Conservation (phyloP, 2,888 invertebrate species). For the Miltochrista miniata region DNA sequence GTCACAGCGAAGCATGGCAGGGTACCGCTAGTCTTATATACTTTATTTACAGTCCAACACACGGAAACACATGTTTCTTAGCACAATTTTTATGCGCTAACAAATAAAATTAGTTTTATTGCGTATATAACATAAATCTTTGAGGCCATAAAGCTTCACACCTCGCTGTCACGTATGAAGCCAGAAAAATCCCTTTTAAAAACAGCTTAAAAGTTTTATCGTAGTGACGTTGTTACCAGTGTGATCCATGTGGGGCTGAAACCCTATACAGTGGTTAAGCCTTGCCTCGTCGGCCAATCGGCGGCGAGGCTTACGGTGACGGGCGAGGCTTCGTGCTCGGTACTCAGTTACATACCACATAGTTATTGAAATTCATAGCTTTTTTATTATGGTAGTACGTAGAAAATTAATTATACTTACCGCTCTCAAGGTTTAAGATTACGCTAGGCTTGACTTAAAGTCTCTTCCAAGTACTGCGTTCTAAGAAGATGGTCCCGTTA, state of each 20-base stretch:
- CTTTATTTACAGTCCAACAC: too few species aligned
- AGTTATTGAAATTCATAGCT: slow-evolving; percentile 26
- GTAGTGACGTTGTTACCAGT: slow-evolving; percentile 40
- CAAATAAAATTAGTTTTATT: too few species aligned
- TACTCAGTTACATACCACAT: slow-evolving; percentile 43
- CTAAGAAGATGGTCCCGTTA: too few species aligned
- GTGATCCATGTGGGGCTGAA: slow-evolving; percentile 52
- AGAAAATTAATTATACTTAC: too few species aligned
- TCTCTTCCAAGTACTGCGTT: too few species aligned
- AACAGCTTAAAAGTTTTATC: slow-evolving; percentile 41
- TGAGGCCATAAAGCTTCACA: slow-evolving; percentile 24
- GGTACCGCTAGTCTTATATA: too few species aligned
- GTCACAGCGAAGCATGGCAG: too few species aligned
- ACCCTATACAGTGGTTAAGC: slow-evolving; percentile 57
- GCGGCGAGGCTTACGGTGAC: slow-evolving; percentile 44
- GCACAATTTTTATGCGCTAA: too few species aligned
- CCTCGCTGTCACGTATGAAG: slow-evolving; percentile 30
- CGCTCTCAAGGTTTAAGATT: too few species aligned
- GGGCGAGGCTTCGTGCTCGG: slow-evolving; percentile 52
- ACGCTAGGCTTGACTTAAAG: too few species aligned
- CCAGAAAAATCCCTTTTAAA: slow-evolving; percentile 35
- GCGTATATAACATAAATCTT: slow-evolving; percentile 3
- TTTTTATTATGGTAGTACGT: slow-evolving; percentile 1
- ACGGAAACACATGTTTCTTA: too few species aligned
- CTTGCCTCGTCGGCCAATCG: slow-evolving; percentile 55